These are phyloP conservation scores for Catalaphyllia jardinei DNA, from an alignment of 64 coral and sea anemone genomes.

Conservation along the genomic window DNA sequence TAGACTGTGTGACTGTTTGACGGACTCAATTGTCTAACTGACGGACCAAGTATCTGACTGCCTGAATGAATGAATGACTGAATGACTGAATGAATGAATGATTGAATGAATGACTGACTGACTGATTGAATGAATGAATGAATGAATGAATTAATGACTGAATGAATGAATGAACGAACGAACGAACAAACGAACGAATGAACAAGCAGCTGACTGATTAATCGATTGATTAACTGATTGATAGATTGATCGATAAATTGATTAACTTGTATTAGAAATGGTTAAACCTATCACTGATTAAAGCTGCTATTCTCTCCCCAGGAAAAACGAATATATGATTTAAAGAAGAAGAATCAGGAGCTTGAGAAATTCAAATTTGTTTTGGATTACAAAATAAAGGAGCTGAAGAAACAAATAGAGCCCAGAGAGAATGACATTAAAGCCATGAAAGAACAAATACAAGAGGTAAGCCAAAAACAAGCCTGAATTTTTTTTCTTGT, in stretches of 20 bases:
- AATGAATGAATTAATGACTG: too few relatives aligned
- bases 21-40: neutral
- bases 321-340: conserved; percentile 99
- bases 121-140: too few relatives aligned
- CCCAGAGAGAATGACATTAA: conserved; percentile 99
- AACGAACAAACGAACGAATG: too few relatives aligned
- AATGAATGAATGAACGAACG: too few relatives aligned
- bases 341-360: conserved; percentile 99
- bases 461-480: conserved; percentile 67
- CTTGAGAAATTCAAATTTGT: conserved; percentile 99
- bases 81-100: neutral
- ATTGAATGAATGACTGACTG: too few relatives aligned
- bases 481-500: too few relatives aligned
- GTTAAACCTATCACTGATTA: neutral
- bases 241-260: neutral
- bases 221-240: neutral
- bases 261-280: neutral
- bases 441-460: conserved; percentile 99
- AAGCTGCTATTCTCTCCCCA: neutral
- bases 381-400: conserved; percentile 99
- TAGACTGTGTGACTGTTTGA: neutral
- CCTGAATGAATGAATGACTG: neutral
- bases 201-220: neutral
- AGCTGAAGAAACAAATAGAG: conserved; percentile 98
- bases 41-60: neutral